Percentiles rank a stretch among this genome's conserved stretches.
Evolutionary conservation across 2,888 invertebrate genomes (phyloP).

Genomic region (Carterocephalus palaemon): DNA sequence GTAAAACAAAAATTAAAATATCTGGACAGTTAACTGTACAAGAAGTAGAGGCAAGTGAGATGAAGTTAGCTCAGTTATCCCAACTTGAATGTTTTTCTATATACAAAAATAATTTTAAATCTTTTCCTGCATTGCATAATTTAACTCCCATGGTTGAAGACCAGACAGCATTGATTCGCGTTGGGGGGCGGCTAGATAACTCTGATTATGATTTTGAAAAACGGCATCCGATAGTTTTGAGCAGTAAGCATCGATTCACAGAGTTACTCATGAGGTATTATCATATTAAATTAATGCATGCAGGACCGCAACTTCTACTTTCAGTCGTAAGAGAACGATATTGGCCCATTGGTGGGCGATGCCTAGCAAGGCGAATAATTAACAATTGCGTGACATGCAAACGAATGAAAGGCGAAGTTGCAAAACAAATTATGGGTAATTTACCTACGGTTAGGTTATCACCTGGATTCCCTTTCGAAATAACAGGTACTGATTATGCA

Average conservation of each 20-base stretch:
- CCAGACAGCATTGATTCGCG: background rate
- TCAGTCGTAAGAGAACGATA: background rate
- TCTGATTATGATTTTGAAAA: constrained; percentile 1
- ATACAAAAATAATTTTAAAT: constrained; percentile 4
- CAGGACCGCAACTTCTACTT: background rate
- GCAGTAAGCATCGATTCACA: constrained; percentile 1
- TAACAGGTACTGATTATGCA: constrained; percentile 5
- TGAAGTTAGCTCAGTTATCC: background rate
- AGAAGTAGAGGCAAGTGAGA: background rate
- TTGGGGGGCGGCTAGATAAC: constrained; percentile 1
- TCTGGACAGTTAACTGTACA: constrained; percentile 1
- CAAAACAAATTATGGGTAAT: constrained; percentile 4
- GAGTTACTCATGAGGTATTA: constrained; percentile 2
- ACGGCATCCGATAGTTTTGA: constrained; percentile 1
- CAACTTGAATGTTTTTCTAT: constrained; percentile 3
- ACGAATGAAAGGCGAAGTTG: constrained; percentile 6
- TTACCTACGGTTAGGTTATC: background rate
- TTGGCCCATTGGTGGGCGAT: background rate
- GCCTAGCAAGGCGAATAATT: background rate
- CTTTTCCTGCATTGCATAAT: background rate
- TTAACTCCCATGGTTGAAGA: constrained; percentile 1
- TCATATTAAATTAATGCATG: constrained; percentile 1
- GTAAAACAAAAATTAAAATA: background rate
- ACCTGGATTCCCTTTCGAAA: constrained; percentile 1
- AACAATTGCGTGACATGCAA: constrained; percentile 4